These are phyloP conservation scores for Noctua comes DNA, from an alignment of 2,888 invertebrate species.

Conservation along the genomic window DNA sequence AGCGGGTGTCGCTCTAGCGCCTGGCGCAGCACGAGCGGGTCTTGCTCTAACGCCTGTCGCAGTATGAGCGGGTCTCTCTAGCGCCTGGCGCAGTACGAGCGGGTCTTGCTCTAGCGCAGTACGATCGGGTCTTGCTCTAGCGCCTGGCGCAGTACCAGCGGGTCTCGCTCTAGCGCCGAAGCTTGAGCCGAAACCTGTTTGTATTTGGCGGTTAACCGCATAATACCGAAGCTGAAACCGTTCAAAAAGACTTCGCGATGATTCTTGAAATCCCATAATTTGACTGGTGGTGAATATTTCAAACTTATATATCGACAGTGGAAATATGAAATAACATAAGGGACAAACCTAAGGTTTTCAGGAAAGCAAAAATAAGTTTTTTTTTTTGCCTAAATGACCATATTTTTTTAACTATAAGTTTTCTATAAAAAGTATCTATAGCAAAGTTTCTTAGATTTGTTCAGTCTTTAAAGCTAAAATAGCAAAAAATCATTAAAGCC, in stretches of 20 bases:
- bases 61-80: conserved; percentile 87
- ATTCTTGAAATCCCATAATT: neutral
- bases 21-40: conserved; percentile 92
- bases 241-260: neutral
- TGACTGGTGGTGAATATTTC: neutral
- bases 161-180: conserved; percentile 1
- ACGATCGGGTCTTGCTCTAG: neutral
- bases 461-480: too few relatives aligned
- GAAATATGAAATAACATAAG: too few relatives aligned
- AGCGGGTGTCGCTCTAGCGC: conserved; percentile 5
- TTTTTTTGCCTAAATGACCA: too few relatives aligned
- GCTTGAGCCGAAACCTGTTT: neutral
- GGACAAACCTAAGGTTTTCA: too few relatives aligned
- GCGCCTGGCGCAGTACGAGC: conserved; percentile 92
- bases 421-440: too few relatives aligned
- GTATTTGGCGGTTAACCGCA: neutral
- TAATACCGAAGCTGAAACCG: neutral
- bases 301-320: too few relatives aligned
- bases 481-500: too few relatives aligned
- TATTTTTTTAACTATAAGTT: too few relatives aligned
- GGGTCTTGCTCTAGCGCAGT: neutral
- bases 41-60: conserved; percentile 7
- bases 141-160: conserved; percentile 10
- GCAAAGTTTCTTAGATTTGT: too few relatives aligned
- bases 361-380: too few relatives aligned